Percentiles rank a stretch among this genome's conserved stretches.
Conservation (phyloP, 2,113 vertebrate genomes). For the Chaetodon auriga region DNA sequence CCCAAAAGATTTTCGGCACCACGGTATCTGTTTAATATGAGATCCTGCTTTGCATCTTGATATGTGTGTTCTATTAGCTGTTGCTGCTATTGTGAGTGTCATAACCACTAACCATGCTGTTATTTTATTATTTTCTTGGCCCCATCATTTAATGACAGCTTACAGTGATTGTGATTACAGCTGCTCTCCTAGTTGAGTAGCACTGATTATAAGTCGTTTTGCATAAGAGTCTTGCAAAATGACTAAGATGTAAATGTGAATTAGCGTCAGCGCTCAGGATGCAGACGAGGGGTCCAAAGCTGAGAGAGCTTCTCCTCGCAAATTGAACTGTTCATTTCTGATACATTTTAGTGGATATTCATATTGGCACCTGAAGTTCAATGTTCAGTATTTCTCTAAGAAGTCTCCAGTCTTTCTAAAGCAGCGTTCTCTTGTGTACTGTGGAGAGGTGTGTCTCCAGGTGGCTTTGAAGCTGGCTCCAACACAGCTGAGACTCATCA, state of each 20-base stretch:
- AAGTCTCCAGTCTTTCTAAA: not conserved
- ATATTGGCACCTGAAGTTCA: slow-evolving; percentile 20
- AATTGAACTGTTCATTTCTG: slow-evolving; percentile 39
- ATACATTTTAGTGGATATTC: slow-evolving; percentile 1
- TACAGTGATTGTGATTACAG: slow-evolving; percentile 57
- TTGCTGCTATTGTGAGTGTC: slow-evolving; percentile 16
- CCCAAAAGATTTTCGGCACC: slow-evolving; percentile 14
- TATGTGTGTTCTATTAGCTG: slow-evolving; percentile 24
- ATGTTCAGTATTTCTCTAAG: not conserved
- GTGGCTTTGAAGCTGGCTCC: too few species aligned
- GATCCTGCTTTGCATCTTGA: slow-evolving; percentile 42
- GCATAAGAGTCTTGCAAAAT: slow-evolving; percentile 51
- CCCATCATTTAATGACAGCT: slow-evolving; percentile 46
- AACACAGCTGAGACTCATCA: too few species aligned
- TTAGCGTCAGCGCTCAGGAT: slow-evolving; percentile 37
- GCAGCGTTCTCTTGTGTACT: too few species aligned
- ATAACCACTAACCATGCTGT: slow-evolving; percentile 11
- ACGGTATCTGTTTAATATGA: slow-evolving; percentile 5
- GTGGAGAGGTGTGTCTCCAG: too few species aligned
- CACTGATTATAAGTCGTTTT: slow-evolving; percentile 56
- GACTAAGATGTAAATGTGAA: slow-evolving; percentile 59
- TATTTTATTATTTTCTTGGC: slow-evolving; percentile 29
- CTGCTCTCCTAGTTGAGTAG: slow-evolving; percentile 34
- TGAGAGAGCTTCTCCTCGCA: slow-evolving; percentile 1
- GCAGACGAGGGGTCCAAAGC: slow-evolving; percentile 28